These are phyloP conservation scores for Sycophila sp. DNA, from an alignment of 1,140 invertebrate genomes.

Conservation along the genomic window DNA sequence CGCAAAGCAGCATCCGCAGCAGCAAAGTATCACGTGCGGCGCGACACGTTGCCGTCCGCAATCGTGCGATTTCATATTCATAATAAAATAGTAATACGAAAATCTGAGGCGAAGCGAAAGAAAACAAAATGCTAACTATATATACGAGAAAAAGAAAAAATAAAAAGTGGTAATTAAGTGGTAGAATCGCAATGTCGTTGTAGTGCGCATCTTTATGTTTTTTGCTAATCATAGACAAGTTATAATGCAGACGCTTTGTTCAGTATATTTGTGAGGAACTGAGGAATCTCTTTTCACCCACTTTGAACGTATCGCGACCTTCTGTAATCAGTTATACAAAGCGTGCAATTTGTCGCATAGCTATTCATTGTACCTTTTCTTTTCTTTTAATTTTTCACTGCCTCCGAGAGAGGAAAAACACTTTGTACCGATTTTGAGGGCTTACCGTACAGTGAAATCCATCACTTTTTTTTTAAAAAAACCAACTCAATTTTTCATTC, in stretches of 20 bases:
- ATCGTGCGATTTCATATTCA: slow-evolving; percentile 32
- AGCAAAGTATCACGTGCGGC: slow-evolving; percentile 23
- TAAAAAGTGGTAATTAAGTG: slow-evolving; percentile 6
- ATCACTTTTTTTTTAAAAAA: too few relatives aligned
- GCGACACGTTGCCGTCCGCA: slow-evolving; percentile 24
- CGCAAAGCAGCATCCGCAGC: slow-evolving; percentile 24
- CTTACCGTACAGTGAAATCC: slow-evolving; percentile 38
- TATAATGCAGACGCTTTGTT: slow-evolving; percentile 29
- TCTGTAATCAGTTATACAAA: slow-evolving; percentile 31
- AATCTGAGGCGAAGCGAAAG: neutral
- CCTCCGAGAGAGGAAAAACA: neutral
- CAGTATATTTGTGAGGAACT: slow-evolving; percentile 33
- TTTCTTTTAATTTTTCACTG: slow-evolving; percentile 1
- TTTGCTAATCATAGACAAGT: slow-evolving; percentile 31
- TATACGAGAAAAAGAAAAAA: too few relatives aligned
- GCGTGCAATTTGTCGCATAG: too few relatives aligned
- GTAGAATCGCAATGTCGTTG: slow-evolving; percentile 35
- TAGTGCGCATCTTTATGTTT: slow-evolving; percentile 45
- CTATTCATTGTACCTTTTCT: too few relatives aligned
- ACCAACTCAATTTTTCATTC: slow-evolving; percentile 1
- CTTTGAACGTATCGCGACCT: slow-evolving; percentile 41
- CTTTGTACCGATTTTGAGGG: slow-evolving; percentile 26
- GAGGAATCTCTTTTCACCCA: slow-evolving; percentile 39
- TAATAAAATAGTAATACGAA: slow-evolving; percentile 2
- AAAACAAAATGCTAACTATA: too few relatives aligned